Conservation (phyloP, 2,797 vertebrate species). For the Acanthiza pusilla region DNA sequence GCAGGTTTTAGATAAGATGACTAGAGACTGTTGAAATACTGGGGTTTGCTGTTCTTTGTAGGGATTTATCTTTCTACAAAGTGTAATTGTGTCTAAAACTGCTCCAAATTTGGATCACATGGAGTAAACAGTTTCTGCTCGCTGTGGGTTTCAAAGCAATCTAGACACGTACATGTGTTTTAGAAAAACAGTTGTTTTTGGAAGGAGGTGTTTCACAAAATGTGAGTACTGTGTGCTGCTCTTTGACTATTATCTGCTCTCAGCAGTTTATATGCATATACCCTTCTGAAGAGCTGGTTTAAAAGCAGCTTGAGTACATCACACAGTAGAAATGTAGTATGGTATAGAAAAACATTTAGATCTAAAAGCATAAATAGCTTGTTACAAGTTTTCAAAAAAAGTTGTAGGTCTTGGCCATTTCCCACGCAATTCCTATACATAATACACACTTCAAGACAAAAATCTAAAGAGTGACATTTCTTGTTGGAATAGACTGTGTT, state of each 20-base stretch:
- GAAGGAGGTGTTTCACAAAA: background rate
- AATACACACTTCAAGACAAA: background rate
- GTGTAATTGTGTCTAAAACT: background rate
- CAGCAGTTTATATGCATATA: background rate
- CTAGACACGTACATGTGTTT: rapidly evolving
- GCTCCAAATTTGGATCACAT: background rate
- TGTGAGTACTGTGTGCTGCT: background rate
- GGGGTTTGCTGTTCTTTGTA: background rate
- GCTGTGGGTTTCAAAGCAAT: background rate
- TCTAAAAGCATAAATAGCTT: background rate
- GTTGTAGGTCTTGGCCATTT: background rate
- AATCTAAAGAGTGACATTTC: background rate
- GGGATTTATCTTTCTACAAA: background rate
- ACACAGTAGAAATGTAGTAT: background rate
- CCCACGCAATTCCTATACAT: background rate
- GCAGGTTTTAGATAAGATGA: background rate
- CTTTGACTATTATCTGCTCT: background rate
- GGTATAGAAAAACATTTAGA: background rate
- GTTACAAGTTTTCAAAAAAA: background rate
- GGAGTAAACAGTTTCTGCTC: background rate
- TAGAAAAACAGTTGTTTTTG: background rate
- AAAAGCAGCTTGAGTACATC: background rate
- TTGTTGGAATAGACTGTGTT: background rate
- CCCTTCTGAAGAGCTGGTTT: background rate
- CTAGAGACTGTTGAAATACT: background rate